Evolutionary conservation across 2,113 vertebrate species (phyloP), one percentile per base, ranked within the genome.

Genomic region (Micromys minutus): DNA sequence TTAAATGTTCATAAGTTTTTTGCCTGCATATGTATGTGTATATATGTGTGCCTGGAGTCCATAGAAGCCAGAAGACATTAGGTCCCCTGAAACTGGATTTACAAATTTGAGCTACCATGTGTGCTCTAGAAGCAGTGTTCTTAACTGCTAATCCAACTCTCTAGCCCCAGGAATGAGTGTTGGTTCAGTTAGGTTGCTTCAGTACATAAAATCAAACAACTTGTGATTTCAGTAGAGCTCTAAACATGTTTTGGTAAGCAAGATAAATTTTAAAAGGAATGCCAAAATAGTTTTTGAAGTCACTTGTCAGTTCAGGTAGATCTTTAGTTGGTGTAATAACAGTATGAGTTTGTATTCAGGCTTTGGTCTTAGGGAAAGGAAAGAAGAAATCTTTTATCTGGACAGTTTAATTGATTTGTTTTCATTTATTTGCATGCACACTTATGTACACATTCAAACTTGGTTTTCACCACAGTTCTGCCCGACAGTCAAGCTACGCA

Each of bases 201-300:
- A 29, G 52, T 39, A 84, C 55, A 55, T 79, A 45, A 91, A 80
- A 87, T 24, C 50, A 83, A 95, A 39, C 72, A 75, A 13, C 75
- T 95, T 59, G 74, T 87, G 10, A 42, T 96, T 95, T 90, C 74
- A 52, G 80, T 79, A 76, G 67, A 94, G 61, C 7, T 92, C 52
- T 52, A 45, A 79, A 94, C 59, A 91, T 79, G 7, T 65, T n/a
- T 74, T 93, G 52, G 29, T 61, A 92, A 89, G 74, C 81, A 89
- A 95, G 91, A 77, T 15, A 81, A 50, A 71, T 69, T 59, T 3
- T 1, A 90, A 89, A 94, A 67, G 16, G 52, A 26, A 90, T 90
- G 65, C 50, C 22, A 91, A 87, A 96, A 84, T 95, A 80, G 55
- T 85, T 19, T 24, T 94, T 31, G 13, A 93, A 63, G 57, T 52